A percentile compares a stretch with the other conserved stretches of the same genome.
These are phyloP conservation scores for Nixonia krombeini DNA, from an alignment of 1,140 invertebrate genomes.

Conservation along the genomic window DNA sequence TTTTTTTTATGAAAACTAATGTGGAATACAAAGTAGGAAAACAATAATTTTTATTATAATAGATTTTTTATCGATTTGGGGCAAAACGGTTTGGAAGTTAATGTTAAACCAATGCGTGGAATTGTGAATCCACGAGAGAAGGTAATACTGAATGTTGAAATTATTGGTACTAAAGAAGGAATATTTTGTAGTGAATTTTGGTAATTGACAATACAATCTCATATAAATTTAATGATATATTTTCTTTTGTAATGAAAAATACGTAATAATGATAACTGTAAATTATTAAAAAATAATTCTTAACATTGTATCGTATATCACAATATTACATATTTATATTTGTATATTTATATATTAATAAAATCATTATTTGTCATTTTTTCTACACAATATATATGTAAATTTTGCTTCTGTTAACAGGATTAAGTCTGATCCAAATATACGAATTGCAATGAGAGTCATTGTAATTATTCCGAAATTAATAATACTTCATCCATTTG, in stretches of 20 bases:
- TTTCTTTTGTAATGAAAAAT: too few relatives aligned
- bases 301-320: too few relatives aligned
- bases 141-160: constrained; percentile 39
- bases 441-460: constrained; percentile 47
- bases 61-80: constrained; percentile 57
- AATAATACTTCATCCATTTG: constrained; percentile 41
- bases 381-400: background rate
- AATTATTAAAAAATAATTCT: too few relatives aligned
- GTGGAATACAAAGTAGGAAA: too few relatives aligned
- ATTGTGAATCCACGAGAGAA: constrained; percentile 38
- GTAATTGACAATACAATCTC: constrained; percentile 30
- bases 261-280: too few relatives aligned
- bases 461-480: constrained; percentile 50
- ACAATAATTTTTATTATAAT: background rate
- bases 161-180: constrained; percentile 51
- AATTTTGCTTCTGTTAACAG: too few relatives aligned
- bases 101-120: constrained; percentile 51
- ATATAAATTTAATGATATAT: background rate
- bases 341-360: too few relatives aligned
- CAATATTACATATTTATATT: too few relatives aligned
- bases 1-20: too few relatives aligned
- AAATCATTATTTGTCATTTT: too few relatives aligned
- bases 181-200: constrained; percentile 54
- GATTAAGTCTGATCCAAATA: constrained; percentile 54
- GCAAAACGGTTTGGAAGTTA: constrained; percentile 45